Base-by-base conservation (phyloP, 2,113 vertebrate genomes). In the Arothron firmamentum region DNA sequence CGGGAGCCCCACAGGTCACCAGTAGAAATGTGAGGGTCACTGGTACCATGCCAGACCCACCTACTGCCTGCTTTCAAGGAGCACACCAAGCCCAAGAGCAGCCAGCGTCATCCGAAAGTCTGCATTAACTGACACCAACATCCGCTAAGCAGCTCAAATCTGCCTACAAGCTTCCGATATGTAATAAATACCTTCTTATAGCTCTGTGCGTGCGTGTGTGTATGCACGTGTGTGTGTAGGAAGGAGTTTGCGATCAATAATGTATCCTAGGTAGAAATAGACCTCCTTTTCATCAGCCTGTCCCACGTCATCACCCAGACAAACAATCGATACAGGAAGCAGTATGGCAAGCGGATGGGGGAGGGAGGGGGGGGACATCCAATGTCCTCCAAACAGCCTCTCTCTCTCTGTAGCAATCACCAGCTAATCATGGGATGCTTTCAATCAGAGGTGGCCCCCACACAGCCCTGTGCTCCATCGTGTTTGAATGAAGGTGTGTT, bases 321-420 rank as follows among this genome's bases (percentile, higher is more conserved):
- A 65, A 59, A 65, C 79, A 79, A 87, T 89, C 88, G 72, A 89
- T 89, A 86, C 85, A 88, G 86, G 88, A 89, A 89, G 74, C 79
- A 45, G 43, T 17, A 46, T 15, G 14, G 45, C 14, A 14, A 45
- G 43, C 2, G 16, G 43, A 45, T 15, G 45, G 45, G 1, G 16
- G 45, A 57, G 74, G 67, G 45, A 4, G 16, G 45, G 59, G 74
- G 67, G 67, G 59, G 65, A 74, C 65, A 74, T 69, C 76, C 79
- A 74, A 60, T 67, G 59, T 61, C 76, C 72, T 74, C 70, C 48
- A 54, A 31, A 51, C 34, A 59, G 59, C 54, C 48, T 62, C 67
- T 67, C 48, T 62, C 67, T 67, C 74, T 62, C 78, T 38, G 17
- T 53, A 66, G 80, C 56, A 71, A 80, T 77, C 81, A 70, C 64